Percentiles rank a stretch among this genome's conserved stretches.
phyloP scores from a whole-genome alignment of 2,888 invertebrate genomes.

The Trichogramma evanescens region DNA sequence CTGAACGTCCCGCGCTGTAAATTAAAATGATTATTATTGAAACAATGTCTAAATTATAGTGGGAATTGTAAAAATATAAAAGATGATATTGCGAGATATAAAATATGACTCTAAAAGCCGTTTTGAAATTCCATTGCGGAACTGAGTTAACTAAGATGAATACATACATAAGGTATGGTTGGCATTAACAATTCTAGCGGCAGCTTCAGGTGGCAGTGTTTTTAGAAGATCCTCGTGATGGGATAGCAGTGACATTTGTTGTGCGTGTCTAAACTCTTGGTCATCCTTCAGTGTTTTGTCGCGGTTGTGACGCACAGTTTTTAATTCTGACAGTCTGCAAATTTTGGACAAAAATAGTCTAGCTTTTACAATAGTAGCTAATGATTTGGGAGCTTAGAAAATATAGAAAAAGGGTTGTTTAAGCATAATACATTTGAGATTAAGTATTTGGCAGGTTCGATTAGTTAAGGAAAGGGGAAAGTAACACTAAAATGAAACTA shows the following conservation, averaged over 20 bases:
- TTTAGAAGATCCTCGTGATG: slow-evolving; percentile 59
- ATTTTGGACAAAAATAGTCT: slow-evolving; percentile 29
- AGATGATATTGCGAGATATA: neutral
- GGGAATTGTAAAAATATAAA: neutral
- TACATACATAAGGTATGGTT: slow-evolving; percentile 70
- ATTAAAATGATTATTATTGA: slow-evolving; percentile 13
- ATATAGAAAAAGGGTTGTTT: neutral
- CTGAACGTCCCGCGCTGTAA: slow-evolving; percentile 67
- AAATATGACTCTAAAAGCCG: neutral
- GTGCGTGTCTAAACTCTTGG: slow-evolving; percentile 63
- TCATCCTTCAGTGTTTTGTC: slow-evolving; percentile 72
- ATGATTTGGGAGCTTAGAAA: neutral
- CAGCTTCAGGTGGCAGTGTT: slow-evolving; percentile 65
- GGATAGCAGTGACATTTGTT: slow-evolving; percentile 69
- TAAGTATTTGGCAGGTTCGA: too few relatives aligned
- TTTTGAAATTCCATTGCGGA: neutral
- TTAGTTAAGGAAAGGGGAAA: too few relatives aligned
- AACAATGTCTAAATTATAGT: neutral
- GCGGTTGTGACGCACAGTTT: slow-evolving; percentile 65
- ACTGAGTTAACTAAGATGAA: slow-evolving; percentile 1
- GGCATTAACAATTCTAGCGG: slow-evolving; percentile 66
- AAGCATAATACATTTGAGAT: neutral
- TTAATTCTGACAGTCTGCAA: slow-evolving; percentile 66
- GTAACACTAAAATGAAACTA: neutral
- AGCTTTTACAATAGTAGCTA: slow-evolving; percentile 29